These are phyloP conservation scores for Aphodius granarius DNA, from an alignment of 2,888 invertebrate species.

Conservation along the genomic window DNA sequence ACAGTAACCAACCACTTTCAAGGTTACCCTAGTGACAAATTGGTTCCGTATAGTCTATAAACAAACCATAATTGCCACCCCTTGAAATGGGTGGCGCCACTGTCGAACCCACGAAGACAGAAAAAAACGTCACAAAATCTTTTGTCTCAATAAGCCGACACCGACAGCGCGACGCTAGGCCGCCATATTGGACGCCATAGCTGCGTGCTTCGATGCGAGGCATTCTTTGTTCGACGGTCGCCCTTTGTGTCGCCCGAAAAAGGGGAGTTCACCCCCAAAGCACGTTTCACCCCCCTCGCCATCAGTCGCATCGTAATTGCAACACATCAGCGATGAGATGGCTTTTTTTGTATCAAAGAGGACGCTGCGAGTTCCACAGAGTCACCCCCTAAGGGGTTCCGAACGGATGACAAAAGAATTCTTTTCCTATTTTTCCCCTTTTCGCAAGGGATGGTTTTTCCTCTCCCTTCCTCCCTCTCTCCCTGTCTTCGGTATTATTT, in stretches of 20 bases:
- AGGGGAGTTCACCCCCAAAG: neutral
- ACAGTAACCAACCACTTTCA: no score
- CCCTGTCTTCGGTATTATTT: neutral
- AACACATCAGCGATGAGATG: slow-evolving; percentile 1
- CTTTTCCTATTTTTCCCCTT: neutral
- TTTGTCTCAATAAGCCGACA: slow-evolving; percentile 34
- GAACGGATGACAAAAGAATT: neutral
- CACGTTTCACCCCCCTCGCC: neutral
- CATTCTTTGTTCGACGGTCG: slow-evolving; percentile 16
- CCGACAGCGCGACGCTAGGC: slow-evolving; percentile 49
- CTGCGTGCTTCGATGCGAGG: slow-evolving; percentile 30
- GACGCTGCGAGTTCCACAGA: neutral
- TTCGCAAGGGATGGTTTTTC: neutral
- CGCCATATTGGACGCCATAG: slow-evolving; percentile 53
- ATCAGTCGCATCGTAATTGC: neutral
- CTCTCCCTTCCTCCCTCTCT: no score
- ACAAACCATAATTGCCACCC: no score
- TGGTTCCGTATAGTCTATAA: no score
- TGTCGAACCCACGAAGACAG: slow-evolving; percentile 16
- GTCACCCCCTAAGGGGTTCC: neutral
- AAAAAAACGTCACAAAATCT: neutral
- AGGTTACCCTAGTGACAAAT: no score
- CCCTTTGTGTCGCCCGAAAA: neutral
- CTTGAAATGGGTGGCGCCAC: neutral
- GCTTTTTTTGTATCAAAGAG: neutral